A percentile compares a stretch with the other conserved stretches of the same genome.
Conservation (phyloP, 2,113 vertebrate genomes). For the Hiodon tergisus region DNA sequence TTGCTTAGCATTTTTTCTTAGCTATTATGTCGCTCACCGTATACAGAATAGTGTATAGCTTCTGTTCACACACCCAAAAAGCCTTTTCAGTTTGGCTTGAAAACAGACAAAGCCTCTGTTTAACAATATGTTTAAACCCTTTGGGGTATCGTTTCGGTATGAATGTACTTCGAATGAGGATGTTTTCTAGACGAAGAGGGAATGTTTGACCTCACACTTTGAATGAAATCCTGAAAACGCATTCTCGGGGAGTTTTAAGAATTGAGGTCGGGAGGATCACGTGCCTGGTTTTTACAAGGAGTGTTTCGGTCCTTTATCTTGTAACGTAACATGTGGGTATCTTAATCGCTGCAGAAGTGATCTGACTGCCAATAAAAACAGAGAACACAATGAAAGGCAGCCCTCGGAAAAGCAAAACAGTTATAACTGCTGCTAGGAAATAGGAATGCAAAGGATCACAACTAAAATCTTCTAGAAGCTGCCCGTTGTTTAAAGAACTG, state of each 20-base stretch:
- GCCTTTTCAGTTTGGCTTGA: no score
- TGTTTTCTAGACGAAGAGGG: constrained; percentile 2
- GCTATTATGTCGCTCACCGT: no score
- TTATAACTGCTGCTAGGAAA: neutral
- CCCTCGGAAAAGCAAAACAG: neutral
- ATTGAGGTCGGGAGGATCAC: constrained; percentile 1
- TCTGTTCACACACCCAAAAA: no score
- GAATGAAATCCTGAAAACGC: constrained; percentile 3
- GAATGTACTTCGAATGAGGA: neutral
- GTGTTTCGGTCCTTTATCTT: neutral
- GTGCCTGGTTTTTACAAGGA: neutral
- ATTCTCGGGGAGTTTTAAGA: constrained; percentile 10
- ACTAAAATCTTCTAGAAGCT: no score
- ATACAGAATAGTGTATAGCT: no score
- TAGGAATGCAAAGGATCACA: no score
- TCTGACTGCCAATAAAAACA: no score
- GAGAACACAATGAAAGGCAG: neutral
- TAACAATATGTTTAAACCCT: no score
- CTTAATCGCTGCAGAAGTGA: neutral
- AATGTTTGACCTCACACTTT: constrained; percentile 7
- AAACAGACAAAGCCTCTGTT: no score
- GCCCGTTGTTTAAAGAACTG: no score
- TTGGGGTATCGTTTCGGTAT: neutral
- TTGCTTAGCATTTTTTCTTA: no score
- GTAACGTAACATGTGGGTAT: no score